phyloP scores from a whole-genome alignment of 2,113 vertebrate genomes.

The Lanius collurio region DNA sequence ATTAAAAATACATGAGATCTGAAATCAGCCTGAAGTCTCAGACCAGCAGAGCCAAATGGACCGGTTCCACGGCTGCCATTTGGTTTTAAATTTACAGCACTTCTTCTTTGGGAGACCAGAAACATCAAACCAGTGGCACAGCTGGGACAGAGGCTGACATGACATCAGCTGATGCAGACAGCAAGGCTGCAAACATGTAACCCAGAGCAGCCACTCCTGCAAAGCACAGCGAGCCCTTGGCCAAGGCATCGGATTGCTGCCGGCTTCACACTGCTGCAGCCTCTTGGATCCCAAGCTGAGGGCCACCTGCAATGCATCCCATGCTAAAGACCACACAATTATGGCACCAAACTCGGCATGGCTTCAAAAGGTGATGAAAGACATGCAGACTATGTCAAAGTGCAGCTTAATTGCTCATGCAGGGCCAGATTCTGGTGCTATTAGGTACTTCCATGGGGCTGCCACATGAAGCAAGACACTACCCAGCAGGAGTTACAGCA shows the following conservation, averaged over 20 bases:
- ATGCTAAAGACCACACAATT: not conserved
- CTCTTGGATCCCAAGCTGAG: fast-evolving
- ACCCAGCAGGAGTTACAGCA: not conserved
- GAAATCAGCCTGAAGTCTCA: conserved; percentile 16
- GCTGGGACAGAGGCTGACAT: not conserved
- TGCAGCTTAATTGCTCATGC: not conserved
- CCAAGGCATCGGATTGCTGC: fast-evolving
- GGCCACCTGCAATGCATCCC: not conserved
- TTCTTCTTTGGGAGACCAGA: not conserved
- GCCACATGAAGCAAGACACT: not conserved
- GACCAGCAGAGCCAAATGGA: not conserved
- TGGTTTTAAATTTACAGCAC: not conserved
- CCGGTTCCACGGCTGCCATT: not conserved
- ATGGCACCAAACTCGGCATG: not conserved
- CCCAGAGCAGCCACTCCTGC: not conserved
- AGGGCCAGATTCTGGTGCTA: not conserved
- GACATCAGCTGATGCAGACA: not conserved
- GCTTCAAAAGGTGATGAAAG: not conserved
- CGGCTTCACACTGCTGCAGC: not conserved
- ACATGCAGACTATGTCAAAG: not conserved
- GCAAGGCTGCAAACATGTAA: not conserved
- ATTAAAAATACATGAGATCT: conserved; percentile 12
- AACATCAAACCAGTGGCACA: not conserved
- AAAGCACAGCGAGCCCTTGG: not conserved
- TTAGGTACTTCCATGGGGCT: not conserved